Base-by-base conservation (phyloP, 2,888 invertebrate species). In the Muscina levida region DNA sequence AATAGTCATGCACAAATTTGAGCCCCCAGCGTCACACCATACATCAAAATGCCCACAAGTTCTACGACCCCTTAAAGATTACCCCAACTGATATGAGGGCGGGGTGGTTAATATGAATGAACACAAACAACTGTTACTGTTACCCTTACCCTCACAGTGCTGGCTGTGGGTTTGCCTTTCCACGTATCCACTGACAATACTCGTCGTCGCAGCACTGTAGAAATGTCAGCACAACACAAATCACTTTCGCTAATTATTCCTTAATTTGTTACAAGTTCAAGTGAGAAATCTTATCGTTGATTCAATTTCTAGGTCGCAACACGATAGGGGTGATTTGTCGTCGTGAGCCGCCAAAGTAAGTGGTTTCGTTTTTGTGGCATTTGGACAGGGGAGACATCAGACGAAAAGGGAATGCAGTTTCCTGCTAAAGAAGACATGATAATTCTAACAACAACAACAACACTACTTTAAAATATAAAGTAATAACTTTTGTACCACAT, bases 211-310 rank as follows among this genome's bases (percentile, higher is more conserved):
- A n/a, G 24, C 57, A 31, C 57, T 57, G 39, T 1, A 59, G 17
- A 79, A 85, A 83, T 84, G 83, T 82, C 84, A 72, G 37, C 73
- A 82, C 70, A 81, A 81, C 77, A 86, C 83, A 86, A 87, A 86
- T 87, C 86, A 86, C 85, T 85, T 86, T 85, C 83, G 84, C 86
- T 87, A 87, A 87, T 87, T 87, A 85, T 86, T 82, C 84, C 82
- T 84, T 82, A 80, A 84, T 82, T 85, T 83, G 62, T 68, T 71
- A 66, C 70, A 80, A 77, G 72, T 67, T 72, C 72, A 70, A 39
- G 56, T 57, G 24, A 67, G 68, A 68, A 79, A 72, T 76, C 80
- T 73, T 77, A 80, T 73, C 77, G 59, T 42, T 59, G 42, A 10
- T 39, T 11, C 22, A 59, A 59, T 59, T 39, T 22, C 22, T 59